phyloP scores from a whole-genome alignment of 2,888 invertebrate species.

The Lacanobia wlatinum region DNA sequence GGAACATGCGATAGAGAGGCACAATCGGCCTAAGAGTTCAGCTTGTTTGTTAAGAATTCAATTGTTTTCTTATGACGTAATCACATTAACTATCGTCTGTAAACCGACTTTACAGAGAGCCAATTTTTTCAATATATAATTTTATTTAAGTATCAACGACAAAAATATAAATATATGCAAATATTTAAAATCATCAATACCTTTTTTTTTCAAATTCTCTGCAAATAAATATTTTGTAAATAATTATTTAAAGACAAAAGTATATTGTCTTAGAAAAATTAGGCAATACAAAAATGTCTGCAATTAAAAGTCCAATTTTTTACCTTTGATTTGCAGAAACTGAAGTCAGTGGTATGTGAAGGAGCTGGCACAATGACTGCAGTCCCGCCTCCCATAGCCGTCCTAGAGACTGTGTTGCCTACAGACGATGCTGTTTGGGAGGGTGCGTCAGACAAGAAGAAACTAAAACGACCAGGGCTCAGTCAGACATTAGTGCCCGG shows the following conservation, averaged over 20 bases:
- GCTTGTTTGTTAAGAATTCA: too few relatives aligned
- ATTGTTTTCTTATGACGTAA: too few relatives aligned
- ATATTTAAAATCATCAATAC: too few relatives aligned
- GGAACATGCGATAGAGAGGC: too few relatives aligned
- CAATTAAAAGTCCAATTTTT: not conserved
- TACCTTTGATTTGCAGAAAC: constrained; percentile 77
- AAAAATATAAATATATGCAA: too few relatives aligned
- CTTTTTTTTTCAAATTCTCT: too few relatives aligned
- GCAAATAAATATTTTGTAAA: too few relatives aligned
- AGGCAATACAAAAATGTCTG: not conserved
- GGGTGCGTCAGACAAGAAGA: constrained; percentile 88
- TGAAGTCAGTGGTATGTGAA: constrained; percentile 85
- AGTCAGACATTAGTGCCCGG: constrained; percentile 94
- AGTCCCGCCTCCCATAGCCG: constrained; percentile 77
- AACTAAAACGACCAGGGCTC: constrained; percentile 95
- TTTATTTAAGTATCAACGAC: not conserved
- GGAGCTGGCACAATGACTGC: constrained; percentile 82
- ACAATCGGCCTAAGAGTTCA: too few relatives aligned
- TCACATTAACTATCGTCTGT: too few relatives aligned
- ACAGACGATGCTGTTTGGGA: constrained; percentile 88
- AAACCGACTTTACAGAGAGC: too few relatives aligned
- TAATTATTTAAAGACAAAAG: too few relatives aligned
- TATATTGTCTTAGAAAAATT: too few relatives aligned
- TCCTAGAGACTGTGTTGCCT: constrained; percentile 71
- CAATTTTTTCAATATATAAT: not conserved